These are phyloP conservation scores for Clitarchus hookeri DNA, from an alignment of 2,888 invertebrate genomes.

Conservation along the genomic window DNA sequence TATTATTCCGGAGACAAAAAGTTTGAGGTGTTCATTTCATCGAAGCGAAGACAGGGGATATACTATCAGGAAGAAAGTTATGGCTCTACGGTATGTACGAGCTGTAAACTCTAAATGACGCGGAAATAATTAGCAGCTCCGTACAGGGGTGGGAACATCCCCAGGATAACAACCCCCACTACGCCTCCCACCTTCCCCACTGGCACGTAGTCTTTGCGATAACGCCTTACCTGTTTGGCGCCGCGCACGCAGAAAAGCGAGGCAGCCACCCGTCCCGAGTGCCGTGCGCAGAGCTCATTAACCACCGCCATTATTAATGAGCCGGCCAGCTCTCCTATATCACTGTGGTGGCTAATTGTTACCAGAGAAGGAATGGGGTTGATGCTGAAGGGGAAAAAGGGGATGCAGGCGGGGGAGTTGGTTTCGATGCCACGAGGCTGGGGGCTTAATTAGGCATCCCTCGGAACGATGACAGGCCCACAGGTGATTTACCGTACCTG, in stretches of 20 bases:
- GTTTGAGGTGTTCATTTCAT: too few relatives aligned
- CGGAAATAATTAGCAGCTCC: neutral
- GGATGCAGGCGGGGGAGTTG: too few relatives aligned
- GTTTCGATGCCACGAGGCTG: neutral
- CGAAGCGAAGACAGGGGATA: too few relatives aligned
- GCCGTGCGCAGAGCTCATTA: neutral
- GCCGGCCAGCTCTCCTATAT: conserved; percentile 3
- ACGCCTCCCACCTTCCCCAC: neutral
- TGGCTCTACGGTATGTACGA: neutral
- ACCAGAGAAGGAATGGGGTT: neutral
- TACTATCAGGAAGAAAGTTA: neutral
- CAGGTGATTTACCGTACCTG: neutral
- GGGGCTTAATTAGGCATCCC: conserved; percentile 14
- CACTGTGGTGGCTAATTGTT: neutral
- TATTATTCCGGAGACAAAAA: too few relatives aligned
- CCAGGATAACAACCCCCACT: too few relatives aligned
- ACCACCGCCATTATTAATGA: neutral
- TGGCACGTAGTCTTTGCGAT: neutral
- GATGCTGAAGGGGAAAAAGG: too few relatives aligned
- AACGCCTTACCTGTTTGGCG: neutral
- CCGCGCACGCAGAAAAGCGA: neutral
- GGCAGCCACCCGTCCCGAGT: neutral
- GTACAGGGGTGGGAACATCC: neutral
- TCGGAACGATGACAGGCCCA: neutral
- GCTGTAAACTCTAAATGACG: neutral